These are phyloP conservation scores for Cyclina sinensis DNA, from an alignment of 1,140 invertebrate species.

Conservation along the genomic window DNA sequence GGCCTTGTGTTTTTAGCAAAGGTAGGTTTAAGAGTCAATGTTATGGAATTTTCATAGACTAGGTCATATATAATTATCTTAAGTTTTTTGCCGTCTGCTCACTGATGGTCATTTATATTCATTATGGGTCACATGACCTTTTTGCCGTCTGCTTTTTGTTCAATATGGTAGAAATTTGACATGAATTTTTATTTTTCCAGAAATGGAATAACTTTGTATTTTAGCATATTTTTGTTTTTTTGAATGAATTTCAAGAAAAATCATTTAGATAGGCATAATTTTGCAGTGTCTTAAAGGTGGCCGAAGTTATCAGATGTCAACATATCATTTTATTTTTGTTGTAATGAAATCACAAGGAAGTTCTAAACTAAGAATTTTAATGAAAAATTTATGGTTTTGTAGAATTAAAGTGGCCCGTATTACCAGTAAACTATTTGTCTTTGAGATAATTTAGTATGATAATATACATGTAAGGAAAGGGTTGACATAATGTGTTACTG, in stretches of 20 bases:
- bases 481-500: neutral
- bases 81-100: neutral
- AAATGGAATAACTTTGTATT: no score
- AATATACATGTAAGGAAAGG: neutral
- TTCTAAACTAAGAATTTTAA: no score
- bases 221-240: no score
- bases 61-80: neutral
- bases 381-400: no score
- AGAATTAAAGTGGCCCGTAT: neutral
- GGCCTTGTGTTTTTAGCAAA: neutral
- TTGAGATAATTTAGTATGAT: constrained; percentile 16
- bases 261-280: no score
- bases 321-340: no score
- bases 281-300: no score
- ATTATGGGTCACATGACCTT: constrained; percentile 18
- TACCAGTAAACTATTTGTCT: constrained; percentile 5
- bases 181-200: no score
- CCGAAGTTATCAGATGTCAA: no score
- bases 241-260: no score
- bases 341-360: no score
- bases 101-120: constrained; percentile 8
- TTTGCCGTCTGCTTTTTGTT: neutral
- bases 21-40: neutral
- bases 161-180: no score
- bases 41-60: constrained; percentile 10